Percentiles rank a stretch among this genome's conserved stretches.
phyloP scores from a whole-genome alignment of 1,140 invertebrate species.

The Phortica variegata region DNA sequence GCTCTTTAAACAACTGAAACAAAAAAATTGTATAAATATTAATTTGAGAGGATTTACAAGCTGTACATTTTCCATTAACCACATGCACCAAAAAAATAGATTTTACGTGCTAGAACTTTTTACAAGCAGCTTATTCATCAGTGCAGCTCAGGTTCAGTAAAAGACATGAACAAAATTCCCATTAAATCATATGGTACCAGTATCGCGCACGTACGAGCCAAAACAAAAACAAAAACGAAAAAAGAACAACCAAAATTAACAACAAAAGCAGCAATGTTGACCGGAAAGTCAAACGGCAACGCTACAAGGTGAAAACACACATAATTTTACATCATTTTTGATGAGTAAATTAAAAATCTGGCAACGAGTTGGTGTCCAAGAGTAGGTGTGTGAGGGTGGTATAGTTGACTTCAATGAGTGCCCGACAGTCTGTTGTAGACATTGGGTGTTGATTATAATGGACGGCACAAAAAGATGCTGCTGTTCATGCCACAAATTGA shows the following conservation, averaged over 20 bases:
- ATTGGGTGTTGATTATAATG: background rate
- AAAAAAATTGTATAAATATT: too few species aligned
- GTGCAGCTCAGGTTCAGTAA: too few species aligned
- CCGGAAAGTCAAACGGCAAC: background rate
- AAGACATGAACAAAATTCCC: background rate
- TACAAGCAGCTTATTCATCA: too few species aligned
- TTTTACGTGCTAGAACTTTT: too few species aligned
- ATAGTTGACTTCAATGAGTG: background rate
- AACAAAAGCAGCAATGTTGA: background rate
- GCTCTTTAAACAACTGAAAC: too few species aligned
- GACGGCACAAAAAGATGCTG: background rate
- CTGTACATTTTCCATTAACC: too few species aligned
- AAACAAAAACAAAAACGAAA: too few species aligned
- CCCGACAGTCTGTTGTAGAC: conserved; percentile 5
- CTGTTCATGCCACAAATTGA: background rate
- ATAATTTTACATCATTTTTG: conserved; percentile 36
- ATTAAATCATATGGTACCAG: too few species aligned
- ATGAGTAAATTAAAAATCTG: conserved; percentile 43
- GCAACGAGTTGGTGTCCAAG: conserved; percentile 6
- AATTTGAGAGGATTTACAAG: too few species aligned
- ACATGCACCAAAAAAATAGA: too few species aligned
- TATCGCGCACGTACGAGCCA: too few species aligned
- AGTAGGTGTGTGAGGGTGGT: conserved; percentile 6
- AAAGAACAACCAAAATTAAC: background rate
- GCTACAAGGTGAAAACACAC: conserved; percentile 24